Evolutionary conservation across 2,888 invertebrate species (phyloP).

Genomic region (Chrysolina oricalcia): DNA sequence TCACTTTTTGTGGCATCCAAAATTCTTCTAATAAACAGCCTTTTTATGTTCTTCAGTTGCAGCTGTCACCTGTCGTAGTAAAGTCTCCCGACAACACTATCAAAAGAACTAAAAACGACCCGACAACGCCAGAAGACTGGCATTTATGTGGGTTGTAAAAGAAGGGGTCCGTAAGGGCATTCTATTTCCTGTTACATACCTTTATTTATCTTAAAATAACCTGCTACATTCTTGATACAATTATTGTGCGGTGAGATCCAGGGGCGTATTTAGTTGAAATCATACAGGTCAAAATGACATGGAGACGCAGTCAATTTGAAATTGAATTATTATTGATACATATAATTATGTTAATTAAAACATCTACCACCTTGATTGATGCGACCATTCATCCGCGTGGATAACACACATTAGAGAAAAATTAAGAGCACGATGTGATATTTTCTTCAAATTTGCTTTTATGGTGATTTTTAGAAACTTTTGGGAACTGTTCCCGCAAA

Average conservation of each 20-base stretch:
- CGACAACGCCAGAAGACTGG: constrained; percentile 14
- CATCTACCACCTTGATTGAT: too few species aligned
- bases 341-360: too few species aligned
- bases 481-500: too few species aligned
- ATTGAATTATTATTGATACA: too few species aligned
- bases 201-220: constrained; percentile 12
- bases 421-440: too few species aligned
- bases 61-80: constrained; percentile 20
- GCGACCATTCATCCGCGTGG: too few species aligned
- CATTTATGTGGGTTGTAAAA: constrained; percentile 6
- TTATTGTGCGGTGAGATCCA: not conserved
- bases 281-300: not conserved
- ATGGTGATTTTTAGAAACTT: too few species aligned
- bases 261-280: not conserved
- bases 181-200: constrained; percentile 18
- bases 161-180: not conserved
- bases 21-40: not conserved
- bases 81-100: not conserved
- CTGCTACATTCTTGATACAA: constrained; percentile 4
- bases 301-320: too few species aligned
- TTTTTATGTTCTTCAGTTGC: constrained; percentile 1
- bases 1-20: not conserved
- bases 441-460: too few species aligned
- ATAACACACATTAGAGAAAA: too few species aligned
- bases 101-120: not conserved